Base-by-base conservation (phyloP, 2,113 vertebrate genomes). In the Sprattus sprattus region DNA sequence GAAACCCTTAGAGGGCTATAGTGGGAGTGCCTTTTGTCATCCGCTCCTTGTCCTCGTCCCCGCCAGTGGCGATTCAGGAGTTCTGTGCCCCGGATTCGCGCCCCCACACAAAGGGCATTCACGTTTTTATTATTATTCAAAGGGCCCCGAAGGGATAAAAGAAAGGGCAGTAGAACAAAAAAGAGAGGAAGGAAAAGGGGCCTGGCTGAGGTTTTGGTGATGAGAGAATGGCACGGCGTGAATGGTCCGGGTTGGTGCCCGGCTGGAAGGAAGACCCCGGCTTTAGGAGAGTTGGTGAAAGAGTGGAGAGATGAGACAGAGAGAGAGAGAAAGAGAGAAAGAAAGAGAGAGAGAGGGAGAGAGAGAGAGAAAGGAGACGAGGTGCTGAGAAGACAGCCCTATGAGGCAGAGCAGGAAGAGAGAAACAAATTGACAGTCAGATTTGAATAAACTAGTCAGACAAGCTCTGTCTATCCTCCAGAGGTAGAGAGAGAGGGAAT, bases 121-220 rank as follows among this genome's bases (percentile, higher is more conserved):
- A 93, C 90, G 89, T 92, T 94, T 39, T 91, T 92, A 92, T 89
- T 92, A 92, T 89, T 92, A 91, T 94, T 89, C 92, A 92, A 89
- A 90, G 91, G 91, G 91, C 87, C 90, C 90, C 90, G 86, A 89
- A 89, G 89, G 46, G n/a, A 83, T 83, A 85, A 82, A 90, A 81
- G 87, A 86, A 25, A 90, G 32, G 75, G 45, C 67, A 85, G 84
- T 39, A 50, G 50, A 81, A 81, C 50, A 81, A 86, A 46, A 75
- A 84, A 82, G 86, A 86, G 16, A 15, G 71, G 86, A 85, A 81
- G 22, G 82, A 84, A 13, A 85, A 88, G 88, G 87, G 89, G 90
- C 89, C 88, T 87, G 46, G 81, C 88, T 90, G 90, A 88, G 88
- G 88, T 90, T 89, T 89, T 87, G 89, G 91, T 91, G 89, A 90